Evolutionary conservation across 2,888 invertebrate species (phyloP).

Genomic region (Sycophila texana): DNA sequence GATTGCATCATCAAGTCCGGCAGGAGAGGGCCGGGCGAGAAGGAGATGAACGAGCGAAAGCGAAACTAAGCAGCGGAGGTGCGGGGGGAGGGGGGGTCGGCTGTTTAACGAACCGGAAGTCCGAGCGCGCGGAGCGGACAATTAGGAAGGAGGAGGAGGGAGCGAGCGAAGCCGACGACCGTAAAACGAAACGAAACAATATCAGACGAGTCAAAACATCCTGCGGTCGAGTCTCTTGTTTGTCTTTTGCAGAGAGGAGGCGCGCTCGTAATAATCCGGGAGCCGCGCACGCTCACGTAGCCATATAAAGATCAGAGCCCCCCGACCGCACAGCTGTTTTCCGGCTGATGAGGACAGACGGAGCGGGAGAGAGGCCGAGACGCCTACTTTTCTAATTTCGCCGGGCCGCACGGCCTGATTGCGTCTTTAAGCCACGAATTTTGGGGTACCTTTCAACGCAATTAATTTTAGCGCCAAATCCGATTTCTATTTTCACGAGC

Average conservation of each 20-base stretch:
- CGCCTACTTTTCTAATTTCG: constrained; percentile 44
- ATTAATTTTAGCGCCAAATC: too few species aligned
- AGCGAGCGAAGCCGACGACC: constrained; percentile 17
- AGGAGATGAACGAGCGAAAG: neutral
- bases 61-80: constrained; percentile 37
- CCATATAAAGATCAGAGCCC: neutral
- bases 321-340: constrained; percentile 30
- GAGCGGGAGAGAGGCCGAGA: constrained; percentile 40
- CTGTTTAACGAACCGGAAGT: constrained; percentile 56
- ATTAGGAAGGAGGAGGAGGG: constrained; percentile 41
- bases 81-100: constrained; percentile 14
- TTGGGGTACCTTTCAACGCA: neutral
- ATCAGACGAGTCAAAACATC: constrained; percentile 56
- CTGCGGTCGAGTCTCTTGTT: constrained; percentile 47
- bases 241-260: constrained; percentile 41
- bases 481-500: too few species aligned
- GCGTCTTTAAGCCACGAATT: neutral
- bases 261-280: constrained; percentile 35
- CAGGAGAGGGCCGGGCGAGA: constrained; percentile 2
- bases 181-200: constrained; percentile 54
- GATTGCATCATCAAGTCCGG: constrained; percentile 55
- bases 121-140: constrained; percentile 42
- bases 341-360: constrained; percentile 4
- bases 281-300: constrained; percentile 8
- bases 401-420: neutral